phyloP scores from a whole-genome alignment of 2,888 invertebrate species.

The Sympetrum striolatum region DNA sequence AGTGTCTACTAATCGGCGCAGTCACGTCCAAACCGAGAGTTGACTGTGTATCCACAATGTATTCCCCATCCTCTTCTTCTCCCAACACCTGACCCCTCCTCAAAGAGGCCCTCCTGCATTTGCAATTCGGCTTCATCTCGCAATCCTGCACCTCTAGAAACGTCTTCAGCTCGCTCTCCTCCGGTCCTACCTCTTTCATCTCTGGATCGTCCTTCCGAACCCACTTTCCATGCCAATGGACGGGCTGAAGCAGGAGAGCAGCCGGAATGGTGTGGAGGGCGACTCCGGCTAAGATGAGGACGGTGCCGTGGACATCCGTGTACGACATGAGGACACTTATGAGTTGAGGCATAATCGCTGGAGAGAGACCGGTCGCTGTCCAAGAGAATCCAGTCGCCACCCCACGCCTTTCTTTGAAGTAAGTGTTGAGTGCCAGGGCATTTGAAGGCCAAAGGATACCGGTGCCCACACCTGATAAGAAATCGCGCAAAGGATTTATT shows the following conservation, averaged over 20 bases:
- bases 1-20: not conserved
- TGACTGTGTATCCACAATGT: not conserved
- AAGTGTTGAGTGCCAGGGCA: slow-evolving; percentile 70
- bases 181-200: not conserved
- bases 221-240: slow-evolving; percentile 73
- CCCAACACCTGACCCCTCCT: not conserved
- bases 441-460: slow-evolving; percentile 68
- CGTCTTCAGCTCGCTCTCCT: not conserved
- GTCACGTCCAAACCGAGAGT: not conserved
- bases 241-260: slow-evolving; percentile 72
- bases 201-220: slow-evolving; percentile 56
- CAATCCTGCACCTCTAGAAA: no score
- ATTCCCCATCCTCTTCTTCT: not conserved
- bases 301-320: slow-evolving; percentile 73
- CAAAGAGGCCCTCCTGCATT: not conserved
- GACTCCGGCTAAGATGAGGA: slow-evolving; percentile 71
- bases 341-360: slow-evolving; percentile 70
- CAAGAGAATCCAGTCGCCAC: slow-evolving; percentile 70
- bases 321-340: slow-evolving; percentile 66
- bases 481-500: not conserved
- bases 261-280: slow-evolving; percentile 74
- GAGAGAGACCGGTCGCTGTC: slow-evolving; percentile 71
- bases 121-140: no score
- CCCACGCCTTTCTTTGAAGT: slow-evolving; percentile 68
- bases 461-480: slow-evolving; percentile 68